Evolutionary conservation across 2,113 vertebrate species (phyloP), one percentile per base, ranked within the genome.

Genomic region (Oryzias javanicus): DNA sequence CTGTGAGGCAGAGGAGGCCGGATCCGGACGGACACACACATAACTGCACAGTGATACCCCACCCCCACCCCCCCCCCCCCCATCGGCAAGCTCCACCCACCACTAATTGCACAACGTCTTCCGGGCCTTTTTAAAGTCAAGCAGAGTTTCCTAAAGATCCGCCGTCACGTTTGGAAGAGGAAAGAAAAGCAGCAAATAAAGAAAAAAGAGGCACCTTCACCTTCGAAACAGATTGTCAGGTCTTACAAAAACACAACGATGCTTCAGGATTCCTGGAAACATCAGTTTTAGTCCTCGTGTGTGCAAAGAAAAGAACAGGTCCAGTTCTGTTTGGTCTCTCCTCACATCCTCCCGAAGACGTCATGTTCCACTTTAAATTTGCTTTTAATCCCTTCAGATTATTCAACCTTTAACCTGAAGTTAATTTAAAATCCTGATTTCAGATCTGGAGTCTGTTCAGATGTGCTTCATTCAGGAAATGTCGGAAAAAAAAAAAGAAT

Each of bases 221-320:
- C 53, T 55, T 50, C 41, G 73, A 65, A 67, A 20, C n/a, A 75
- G 84, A 86, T 85, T 83, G 80, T 88, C 78, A 67, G 49, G 60
- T 76, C 47, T 66, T 14, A 17, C 45, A 58, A 59, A 51, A 72
- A 60, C 16, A 64, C 14, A 74, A 22, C 70, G 42, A 48, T 19
- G 55, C 16, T 55, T 61, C 35, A 35, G 14, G 20, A 20, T 5
- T 17, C 24, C 46, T 53, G n/a, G 15, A 67, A 67, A 68, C 49
- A 51, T 61, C 42, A 29, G n/a, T 60, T 13, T 45, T 13, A 41
- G 17, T 65, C 35, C 15, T 78, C 40, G 61, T 67, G 7, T 64
- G 67, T 72, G 64, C 76, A 76, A 72, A 61, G 35, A 70, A 55
- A 67, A 24, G 6, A 47, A 25, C 50, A 54, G 40, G 20, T 61